Evolutionary conservation across 2,113 vertebrate genomes (phyloP).

Genomic region (Piprites chloris): DNA sequence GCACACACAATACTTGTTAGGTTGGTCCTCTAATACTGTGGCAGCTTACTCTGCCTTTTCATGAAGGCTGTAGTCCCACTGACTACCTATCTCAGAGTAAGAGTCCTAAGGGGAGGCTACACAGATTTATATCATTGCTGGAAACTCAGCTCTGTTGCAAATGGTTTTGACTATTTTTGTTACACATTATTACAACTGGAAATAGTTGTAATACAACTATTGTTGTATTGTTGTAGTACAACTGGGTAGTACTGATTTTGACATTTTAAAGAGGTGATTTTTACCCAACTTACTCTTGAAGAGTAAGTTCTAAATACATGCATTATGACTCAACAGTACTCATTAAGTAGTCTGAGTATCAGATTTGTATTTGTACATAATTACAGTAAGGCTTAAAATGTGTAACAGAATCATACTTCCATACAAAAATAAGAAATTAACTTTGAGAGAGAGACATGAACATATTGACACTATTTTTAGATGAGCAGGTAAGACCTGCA

Average conservation of each 20-base stretch:
- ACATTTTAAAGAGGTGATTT: background rate
- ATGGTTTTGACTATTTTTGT: background rate
- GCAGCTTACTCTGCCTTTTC: background rate
- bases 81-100: background rate
- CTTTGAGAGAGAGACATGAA: slow-evolving; percentile 14
- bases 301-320: background rate
- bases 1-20: background rate
- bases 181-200: background rate
- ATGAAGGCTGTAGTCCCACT: background rate
- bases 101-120: background rate
- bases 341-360: background rate
- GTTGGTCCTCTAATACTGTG: background rate
- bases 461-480: slow-evolving; percentile 77
- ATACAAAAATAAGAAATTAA: slow-evolving; percentile 20
- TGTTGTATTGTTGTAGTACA: too few relatives aligned
- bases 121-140: background rate
- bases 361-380: background rate
- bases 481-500: slow-evolving; percentile 73
- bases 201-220: too few relatives aligned
- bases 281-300: background rate
- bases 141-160: background rate
- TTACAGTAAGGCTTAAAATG: background rate
- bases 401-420: background rate
- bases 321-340: background rate
- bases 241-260: background rate